phyloP scores from a whole-genome alignment of 2,888 invertebrate genomes.

The Epistrophe eligans region DNA sequence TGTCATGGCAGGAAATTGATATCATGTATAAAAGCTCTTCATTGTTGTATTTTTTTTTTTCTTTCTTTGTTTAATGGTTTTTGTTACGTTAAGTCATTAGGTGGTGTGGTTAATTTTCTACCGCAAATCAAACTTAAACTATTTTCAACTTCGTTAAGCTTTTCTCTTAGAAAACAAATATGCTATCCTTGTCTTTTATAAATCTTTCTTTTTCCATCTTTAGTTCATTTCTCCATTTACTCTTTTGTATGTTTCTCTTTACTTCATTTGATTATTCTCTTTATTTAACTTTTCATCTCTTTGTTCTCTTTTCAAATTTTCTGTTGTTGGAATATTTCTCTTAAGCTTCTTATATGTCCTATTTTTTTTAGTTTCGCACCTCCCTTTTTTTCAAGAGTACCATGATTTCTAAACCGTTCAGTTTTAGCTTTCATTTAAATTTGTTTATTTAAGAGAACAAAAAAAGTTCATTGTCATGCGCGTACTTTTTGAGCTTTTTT shows the following conservation, averaged over 20 bases:
- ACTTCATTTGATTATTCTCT: neutral
- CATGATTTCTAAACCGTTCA: neutral
- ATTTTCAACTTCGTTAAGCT: constrained; percentile 25
- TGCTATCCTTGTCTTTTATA: neutral
- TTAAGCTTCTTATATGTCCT: neutral
- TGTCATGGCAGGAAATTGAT: constrained; percentile 62
- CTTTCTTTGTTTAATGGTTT: constrained; percentile 30
- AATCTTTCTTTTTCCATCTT: neutral
- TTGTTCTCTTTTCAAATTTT: neutral
- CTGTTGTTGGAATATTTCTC: neutral
- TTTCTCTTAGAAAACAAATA: constrained; percentile 1
- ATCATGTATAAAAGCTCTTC: constrained; percentile 57
- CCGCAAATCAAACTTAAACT: constrained; percentile 36
- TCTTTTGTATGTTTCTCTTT: neutral
- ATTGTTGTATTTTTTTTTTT: constrained; percentile 23
- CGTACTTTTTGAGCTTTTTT: neutral
- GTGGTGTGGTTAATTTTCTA: constrained; percentile 36
- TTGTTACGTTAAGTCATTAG: constrained; percentile 55
- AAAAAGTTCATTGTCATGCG: constrained; percentile 1
- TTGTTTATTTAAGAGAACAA: constrained; percentile 37
- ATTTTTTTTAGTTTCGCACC: neutral
- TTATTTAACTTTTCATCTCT: neutral
- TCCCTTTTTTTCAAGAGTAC: neutral
- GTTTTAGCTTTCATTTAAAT: neutral
- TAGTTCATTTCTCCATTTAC: neutral